These are phyloP conservation scores for Neostethus bicornis DNA, from an alignment of 2,797 vertebrate genomes.

Conservation along the genomic window DNA sequence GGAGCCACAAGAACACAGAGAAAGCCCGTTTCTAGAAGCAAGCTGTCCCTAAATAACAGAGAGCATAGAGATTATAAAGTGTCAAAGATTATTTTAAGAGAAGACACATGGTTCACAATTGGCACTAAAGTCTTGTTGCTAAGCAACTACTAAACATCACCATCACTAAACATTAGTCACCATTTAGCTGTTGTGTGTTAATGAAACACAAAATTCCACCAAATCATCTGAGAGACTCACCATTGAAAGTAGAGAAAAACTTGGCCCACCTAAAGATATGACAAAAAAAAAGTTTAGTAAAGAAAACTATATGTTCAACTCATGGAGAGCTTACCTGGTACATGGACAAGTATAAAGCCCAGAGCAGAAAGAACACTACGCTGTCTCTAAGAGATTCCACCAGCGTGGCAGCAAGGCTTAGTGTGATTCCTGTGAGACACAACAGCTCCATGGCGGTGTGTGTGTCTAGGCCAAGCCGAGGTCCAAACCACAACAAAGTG, in stretches of 20 bases:
- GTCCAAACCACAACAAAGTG: conserved; percentile 89
- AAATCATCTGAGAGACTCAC: conserved; percentile 79
- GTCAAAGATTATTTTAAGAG: neutral
- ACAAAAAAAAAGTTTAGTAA: neutral
- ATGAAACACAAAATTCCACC: conserved; percentile 9
- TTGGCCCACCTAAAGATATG: conserved; percentile 87
- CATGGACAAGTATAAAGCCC: conserved; percentile 85
- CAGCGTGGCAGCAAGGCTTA: conserved; percentile 81
- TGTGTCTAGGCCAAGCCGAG: conserved; percentile 86
- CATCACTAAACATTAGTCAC: conserved; percentile 3
- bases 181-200: conserved; percentile 14
- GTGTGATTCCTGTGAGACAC: conserved; percentile 79
- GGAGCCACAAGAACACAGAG: conserved; percentile 89
- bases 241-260: conserved; percentile 98
- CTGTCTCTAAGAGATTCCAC: conserved; percentile 79
- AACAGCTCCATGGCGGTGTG: conserved; percentile 90
- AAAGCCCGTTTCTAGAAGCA: conserved; percentile 91
- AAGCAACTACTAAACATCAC: conserved; percentile 21
- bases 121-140: conserved; percentile 7
- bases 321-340: conserved; percentile 79
- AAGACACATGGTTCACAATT: neutral
- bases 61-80: no score
- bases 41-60: conserved; percentile 84
- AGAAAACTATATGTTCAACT: conserved; percentile 17
- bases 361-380: conserved; percentile 84